These are phyloP conservation scores for Hypomecis atomaria DNA, from an alignment of 2,888 invertebrate species.

Conservation along the genomic window DNA sequence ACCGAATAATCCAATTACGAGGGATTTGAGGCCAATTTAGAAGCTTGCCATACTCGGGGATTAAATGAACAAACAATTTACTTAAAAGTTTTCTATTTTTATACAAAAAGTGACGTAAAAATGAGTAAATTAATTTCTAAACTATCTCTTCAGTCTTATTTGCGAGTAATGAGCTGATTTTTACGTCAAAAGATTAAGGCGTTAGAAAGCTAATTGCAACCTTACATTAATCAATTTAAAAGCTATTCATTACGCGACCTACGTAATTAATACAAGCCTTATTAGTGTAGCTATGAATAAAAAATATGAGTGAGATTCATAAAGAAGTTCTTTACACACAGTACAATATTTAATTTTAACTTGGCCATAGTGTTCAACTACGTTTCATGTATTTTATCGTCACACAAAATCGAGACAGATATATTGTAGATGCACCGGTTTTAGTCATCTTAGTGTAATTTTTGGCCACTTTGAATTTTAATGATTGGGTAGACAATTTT, in stretches of 20 bases:
- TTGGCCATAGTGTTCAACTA: no score
- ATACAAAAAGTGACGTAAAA: slow-evolving; percentile 36
- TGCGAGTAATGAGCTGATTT: slow-evolving; percentile 48
- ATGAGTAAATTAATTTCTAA: slow-evolving; percentile 37
- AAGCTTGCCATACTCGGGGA: neutral
- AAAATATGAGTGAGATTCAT: slow-evolving; percentile 17
- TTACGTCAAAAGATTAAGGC: slow-evolving; percentile 8
- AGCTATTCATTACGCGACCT: slow-evolving; percentile 20
- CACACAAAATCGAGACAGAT: no score
- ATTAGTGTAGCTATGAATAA: neutral
- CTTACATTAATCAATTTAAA: slow-evolving; percentile 9
- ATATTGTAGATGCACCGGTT: no score
- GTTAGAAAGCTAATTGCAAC: slow-evolving; percentile 7
- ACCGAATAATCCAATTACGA: neutral
- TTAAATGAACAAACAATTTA: neutral
- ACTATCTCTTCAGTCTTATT: slow-evolving; percentile 59
- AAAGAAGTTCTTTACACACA: neutral
- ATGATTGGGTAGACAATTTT: no score
- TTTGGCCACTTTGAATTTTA: no score
- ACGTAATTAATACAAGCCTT: slow-evolving; percentile 1
- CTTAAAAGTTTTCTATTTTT: slow-evolving; percentile 40
- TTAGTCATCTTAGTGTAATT: no score
- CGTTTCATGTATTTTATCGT: no score
- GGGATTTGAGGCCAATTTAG: neutral
- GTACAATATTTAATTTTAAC: no score